These are phyloP conservation scores for Myrmecobius fasciatus DNA, from an alignment of 2,113 vertebrate species.

Conservation along the genomic window DNA sequence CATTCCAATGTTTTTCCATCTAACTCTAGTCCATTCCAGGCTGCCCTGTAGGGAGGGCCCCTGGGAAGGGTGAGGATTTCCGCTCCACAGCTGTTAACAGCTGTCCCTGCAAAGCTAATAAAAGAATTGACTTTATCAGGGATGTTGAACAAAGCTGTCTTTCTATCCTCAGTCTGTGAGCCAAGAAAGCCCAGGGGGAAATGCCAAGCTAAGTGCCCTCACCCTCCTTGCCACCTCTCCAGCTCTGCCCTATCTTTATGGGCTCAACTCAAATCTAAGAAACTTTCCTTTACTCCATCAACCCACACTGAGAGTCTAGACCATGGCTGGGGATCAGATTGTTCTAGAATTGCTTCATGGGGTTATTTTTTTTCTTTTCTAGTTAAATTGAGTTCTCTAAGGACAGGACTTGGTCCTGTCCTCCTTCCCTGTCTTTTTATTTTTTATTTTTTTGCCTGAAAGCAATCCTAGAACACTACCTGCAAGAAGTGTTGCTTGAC, in stretches of 20 bases:
- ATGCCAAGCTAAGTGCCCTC: neutral
- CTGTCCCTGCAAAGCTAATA: neutral
- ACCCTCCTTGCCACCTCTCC: neutral
- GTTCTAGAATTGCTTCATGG: neutral
- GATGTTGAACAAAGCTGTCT: neutral
- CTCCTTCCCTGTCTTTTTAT: neutral
- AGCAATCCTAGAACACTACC: neutral
- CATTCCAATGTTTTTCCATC: slow-evolving; percentile 2
- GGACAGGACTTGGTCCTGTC: neutral
- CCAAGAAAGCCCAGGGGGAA: neutral
- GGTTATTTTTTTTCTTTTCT: neutral
- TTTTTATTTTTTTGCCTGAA: no score
- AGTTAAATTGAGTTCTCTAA: neutral
- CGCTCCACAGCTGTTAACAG: slow-evolving; percentile 1
- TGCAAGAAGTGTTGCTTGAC: neutral
- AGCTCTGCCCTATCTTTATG: neutral
- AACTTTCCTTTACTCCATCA: neutral
- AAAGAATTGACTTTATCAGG: slow-evolving; percentile 2
- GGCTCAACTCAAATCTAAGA: neutral
- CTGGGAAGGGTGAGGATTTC: neutral
- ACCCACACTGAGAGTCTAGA: neutral
- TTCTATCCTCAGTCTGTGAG: neutral
- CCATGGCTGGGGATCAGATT: neutral
- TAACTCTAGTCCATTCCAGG: neutral
- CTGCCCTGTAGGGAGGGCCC: neutral